Conservation (phyloP, 2,888 invertebrate genomes). For the Arrhopalites spinosus region DNA sequence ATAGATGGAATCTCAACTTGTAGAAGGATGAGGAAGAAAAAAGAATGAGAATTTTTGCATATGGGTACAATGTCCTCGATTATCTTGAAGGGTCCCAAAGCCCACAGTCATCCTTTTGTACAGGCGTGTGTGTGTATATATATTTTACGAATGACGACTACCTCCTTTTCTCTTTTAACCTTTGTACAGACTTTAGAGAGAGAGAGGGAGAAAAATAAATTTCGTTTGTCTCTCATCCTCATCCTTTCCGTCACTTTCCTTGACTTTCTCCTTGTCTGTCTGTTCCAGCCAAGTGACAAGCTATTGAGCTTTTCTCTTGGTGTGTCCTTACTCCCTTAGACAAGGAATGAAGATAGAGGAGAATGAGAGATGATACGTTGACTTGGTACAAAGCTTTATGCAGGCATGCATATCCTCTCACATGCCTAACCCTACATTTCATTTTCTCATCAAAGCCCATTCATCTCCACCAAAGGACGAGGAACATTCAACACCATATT, state of each 20-base stretch:
- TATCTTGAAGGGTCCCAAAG: not conserved
- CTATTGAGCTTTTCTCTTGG: no score
- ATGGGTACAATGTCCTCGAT: not conserved
- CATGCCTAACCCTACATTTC: slow-evolving; percentile 30
- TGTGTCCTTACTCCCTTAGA: no score
- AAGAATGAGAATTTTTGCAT: no score
- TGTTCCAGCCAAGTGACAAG: slow-evolving; percentile 31
- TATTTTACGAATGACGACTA: no score
- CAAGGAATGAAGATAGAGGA: not conserved
- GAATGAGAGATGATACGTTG: slow-evolving; percentile 22
- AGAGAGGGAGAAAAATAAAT: slow-evolving; percentile 16
- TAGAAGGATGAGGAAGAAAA: no score
- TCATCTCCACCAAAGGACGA: slow-evolving; percentile 18
- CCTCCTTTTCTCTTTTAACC: not conserved
- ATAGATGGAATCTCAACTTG: no score
- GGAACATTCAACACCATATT: slow-evolving; percentile 34
- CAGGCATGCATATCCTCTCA: slow-evolving; percentile 12
- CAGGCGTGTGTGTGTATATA: no score
- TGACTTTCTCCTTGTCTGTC: slow-evolving; percentile 18
- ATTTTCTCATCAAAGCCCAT: slow-evolving; percentile 39
- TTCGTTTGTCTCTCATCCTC: slow-evolving; percentile 24
- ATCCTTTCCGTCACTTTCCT: slow-evolving; percentile 7
- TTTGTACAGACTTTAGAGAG: not conserved
- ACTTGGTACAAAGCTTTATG: slow-evolving; percentile 16
- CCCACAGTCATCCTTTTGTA: not conserved